Evolutionary conservation across 2,888 invertebrate species (phyloP).

Genomic region (Ornithoptera priamus): DNA sequence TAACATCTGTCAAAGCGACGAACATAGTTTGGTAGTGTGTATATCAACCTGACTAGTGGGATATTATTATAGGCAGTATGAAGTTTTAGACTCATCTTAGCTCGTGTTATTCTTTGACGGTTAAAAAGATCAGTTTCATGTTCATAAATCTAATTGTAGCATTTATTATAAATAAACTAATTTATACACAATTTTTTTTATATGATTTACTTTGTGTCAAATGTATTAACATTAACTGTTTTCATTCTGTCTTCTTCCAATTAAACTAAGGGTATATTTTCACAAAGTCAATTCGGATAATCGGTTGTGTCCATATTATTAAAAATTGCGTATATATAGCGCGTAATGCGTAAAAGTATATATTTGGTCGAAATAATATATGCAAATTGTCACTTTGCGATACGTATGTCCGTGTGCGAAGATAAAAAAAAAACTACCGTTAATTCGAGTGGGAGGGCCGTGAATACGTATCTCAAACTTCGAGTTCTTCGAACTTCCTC

Average conservation of each 20-base stretch:
- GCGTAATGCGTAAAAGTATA: slow-evolving; percentile 19
- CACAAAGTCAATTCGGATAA: slow-evolving; percentile 44
- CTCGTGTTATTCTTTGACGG: no score
- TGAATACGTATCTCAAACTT: slow-evolving; percentile 44
- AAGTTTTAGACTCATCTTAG: no score
- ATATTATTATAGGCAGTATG: no score
- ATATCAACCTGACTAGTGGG: no score
- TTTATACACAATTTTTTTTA: no score
- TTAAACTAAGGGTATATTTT: slow-evolving; percentile 43
- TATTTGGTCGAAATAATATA: slow-evolving; percentile 28
- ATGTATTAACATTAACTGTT: not conserved
- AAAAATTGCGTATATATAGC: slow-evolving; percentile 24
- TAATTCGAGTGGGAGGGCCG: slow-evolving; percentile 45
- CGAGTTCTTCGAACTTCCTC: slow-evolving; percentile 42
- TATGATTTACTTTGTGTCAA: no score
- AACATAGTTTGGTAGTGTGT: no score
- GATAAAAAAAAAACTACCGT: slow-evolving; percentile 45
- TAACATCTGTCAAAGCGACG: no score
- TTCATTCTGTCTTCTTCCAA: slow-evolving; percentile 33
- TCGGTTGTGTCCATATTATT: slow-evolving; percentile 24
- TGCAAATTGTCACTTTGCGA: slow-evolving; percentile 32
- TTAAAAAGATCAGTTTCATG: no score
- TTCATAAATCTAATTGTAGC: no score
- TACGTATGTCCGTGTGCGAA: slow-evolving; percentile 36
- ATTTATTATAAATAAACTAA: no score